A percentile compares a stretch with the other conserved stretches of the same genome.
These are phyloP conservation scores for Ceyx cyanopectus DNA, from an alignment of 2,113 vertebrate genomes.

Conservation along the genomic window DNA sequence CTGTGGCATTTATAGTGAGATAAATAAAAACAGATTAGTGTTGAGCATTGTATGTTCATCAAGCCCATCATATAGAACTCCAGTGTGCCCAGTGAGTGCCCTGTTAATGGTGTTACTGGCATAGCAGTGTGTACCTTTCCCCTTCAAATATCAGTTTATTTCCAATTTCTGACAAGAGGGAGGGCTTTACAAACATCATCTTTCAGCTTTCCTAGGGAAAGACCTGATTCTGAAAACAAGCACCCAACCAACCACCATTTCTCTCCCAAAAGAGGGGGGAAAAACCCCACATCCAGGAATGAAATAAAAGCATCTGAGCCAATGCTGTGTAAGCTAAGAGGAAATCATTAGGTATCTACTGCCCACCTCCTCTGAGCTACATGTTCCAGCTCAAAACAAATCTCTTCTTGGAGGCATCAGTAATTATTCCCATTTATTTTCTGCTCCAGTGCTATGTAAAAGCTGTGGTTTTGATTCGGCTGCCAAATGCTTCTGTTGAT, in stretches of 20 bases:
- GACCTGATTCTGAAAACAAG: not conserved
- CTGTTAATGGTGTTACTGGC: not conserved
- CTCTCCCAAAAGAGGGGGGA: not conserved
- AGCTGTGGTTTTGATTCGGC: constrained; percentile 44
- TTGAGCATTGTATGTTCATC: not conserved
- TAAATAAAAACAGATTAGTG: not conserved
- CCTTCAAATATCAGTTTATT: not conserved
- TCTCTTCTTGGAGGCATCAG: constrained; percentile 29
- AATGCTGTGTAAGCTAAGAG: not conserved
- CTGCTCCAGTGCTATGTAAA: constrained; percentile 37
- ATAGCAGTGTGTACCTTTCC: not conserved
- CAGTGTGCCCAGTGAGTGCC: not conserved
- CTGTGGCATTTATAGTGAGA: not conserved
- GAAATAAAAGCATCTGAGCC: not conserved
- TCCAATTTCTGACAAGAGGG: not conserved
- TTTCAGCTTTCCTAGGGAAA: not conserved
- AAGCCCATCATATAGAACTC: not conserved
- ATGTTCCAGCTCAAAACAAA: constrained; percentile 20
- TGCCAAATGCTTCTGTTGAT: constrained; percentile 54
- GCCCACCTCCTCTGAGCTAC: not conserved
- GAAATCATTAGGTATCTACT: constrained; percentile 13
- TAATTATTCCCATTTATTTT: constrained; percentile 69
- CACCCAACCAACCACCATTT: not conserved
- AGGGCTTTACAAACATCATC: not conserved
- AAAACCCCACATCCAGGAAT: not conserved